phyloP scores from a whole-genome alignment of 1,140 invertebrate genomes.

The Cotesia typhae region DNA sequence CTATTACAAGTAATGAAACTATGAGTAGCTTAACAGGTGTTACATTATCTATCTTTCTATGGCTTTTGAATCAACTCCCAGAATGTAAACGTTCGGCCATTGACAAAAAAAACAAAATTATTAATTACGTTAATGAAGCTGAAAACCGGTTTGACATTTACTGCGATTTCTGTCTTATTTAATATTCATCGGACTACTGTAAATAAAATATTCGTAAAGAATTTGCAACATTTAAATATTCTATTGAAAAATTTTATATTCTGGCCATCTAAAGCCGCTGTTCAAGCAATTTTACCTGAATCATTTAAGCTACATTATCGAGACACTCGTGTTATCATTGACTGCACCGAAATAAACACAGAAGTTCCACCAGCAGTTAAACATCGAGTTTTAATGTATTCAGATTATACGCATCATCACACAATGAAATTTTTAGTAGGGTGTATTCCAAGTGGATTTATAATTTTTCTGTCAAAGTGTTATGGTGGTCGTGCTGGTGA shows the following conservation, averaged over 20 bases:
- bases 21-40: constrained; percentile 1
- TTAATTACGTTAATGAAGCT: constrained; percentile 36
- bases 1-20: constrained; percentile 3
- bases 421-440: constrained; percentile 48
- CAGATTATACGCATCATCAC: constrained; percentile 39
- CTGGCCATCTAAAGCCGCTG: constrained; percentile 32
- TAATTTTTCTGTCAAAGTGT: constrained; percentile 46
- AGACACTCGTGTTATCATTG: constrained; percentile 46
- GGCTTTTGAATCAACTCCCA: constrained; percentile 28
- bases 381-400: constrained; percentile 37
- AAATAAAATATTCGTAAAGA: constrained; percentile 37
- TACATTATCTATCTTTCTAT: neutral
- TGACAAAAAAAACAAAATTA: constrained; percentile 25
- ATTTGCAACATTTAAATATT: constrained; percentile 23
- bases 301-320: constrained; percentile 46
- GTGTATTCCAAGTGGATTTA: constrained; percentile 47
- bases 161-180: constrained; percentile 31
- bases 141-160: constrained; percentile 34
- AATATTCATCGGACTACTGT: constrained; percentile 33
- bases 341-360: constrained; percentile 48
- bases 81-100: constrained; percentile 16
- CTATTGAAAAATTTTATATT: constrained; percentile 31
- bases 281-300: constrained; percentile 41
- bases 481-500: constrained; percentile 45
- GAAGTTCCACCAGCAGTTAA: constrained; percentile 40